phyloP scores from a whole-genome alignment of 2,113 vertebrate species.

The Hemibagrus wyckioides region DNA sequence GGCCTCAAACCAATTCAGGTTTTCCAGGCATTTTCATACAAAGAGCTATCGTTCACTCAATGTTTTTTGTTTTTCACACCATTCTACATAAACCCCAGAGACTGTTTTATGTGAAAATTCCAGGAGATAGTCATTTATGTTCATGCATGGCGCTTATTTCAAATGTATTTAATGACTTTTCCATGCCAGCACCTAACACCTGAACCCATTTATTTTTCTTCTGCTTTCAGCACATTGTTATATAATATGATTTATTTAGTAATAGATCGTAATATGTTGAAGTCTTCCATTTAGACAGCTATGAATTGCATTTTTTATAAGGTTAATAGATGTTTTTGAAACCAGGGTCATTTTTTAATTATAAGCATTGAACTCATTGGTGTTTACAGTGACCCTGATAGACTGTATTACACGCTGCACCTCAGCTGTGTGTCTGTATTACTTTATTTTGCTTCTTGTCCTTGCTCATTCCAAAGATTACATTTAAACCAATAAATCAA shows the following conservation, averaged over 20 bases:
- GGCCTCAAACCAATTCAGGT: no score
- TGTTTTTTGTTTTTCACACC: no score
- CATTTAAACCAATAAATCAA: not conserved
- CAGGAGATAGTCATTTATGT: no score
- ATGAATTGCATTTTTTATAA: not conserved
- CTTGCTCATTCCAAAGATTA: slow-evolving; percentile 19
- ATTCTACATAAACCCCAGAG: no score
- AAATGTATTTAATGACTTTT: not conserved
- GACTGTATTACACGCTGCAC: not conserved
- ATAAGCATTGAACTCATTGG: not conserved
- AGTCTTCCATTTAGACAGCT: not conserved
- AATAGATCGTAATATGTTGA: not conserved
- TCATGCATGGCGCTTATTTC: not conserved
- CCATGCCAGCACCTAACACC: not conserved
- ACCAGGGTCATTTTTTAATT: not conserved
- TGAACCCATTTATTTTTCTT: not conserved
- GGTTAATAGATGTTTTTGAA: not conserved
- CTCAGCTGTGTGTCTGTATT: not conserved
- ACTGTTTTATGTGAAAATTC: no score
- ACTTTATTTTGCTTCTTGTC: not conserved
- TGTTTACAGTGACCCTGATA: not conserved
- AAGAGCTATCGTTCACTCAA: no score
- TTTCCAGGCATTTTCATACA: no score
- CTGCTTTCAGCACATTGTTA: not conserved
- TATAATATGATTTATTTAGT: not conserved